Percentiles rank a stretch among this genome's conserved stretches.
Conservation (phyloP, 1,140 invertebrate species). For the Pectinophora gossypiella region DNA sequence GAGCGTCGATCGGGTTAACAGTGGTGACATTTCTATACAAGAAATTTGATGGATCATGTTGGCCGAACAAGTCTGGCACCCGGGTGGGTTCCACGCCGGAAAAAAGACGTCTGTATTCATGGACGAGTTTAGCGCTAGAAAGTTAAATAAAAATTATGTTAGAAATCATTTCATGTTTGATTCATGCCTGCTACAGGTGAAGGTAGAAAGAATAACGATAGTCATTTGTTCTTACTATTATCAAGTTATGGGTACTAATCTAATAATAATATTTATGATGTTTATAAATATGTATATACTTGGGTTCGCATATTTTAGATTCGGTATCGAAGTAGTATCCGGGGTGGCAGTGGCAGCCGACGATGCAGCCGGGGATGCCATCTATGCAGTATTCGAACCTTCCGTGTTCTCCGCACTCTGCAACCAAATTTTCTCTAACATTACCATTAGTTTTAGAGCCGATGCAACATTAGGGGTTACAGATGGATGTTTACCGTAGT, state of each 20-base stretch:
- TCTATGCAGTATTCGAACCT: slow-evolving; percentile 61
- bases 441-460: no score
- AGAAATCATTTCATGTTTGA: no score
- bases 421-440: no score
- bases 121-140: slow-evolving; percentile 45
- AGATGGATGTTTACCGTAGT: background rate
- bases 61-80: background rate
- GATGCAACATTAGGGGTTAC: no score
- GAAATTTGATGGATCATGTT: no score
- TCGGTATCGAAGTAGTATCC: slow-evolving; percentile 65
- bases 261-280: no score
- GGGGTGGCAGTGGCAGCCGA: slow-evolving; percentile 60
- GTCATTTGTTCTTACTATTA: no score
- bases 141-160: slow-evolving; percentile 1
- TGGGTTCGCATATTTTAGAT: slow-evolving; percentile 62
- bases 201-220: no score
- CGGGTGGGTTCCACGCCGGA: slow-evolving; percentile 21
- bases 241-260: no score
- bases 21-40: background rate
- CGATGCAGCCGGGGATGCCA: slow-evolving; percentile 49
- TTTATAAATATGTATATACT: no score
- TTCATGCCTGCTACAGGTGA: no score
- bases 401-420: slow-evolving; percentile 60
- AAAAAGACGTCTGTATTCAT: slow-evolving; percentile 32
- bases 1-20: slow-evolving; percentile 6